Conservation (phyloP, 1,140 invertebrate species). For the Aphis gossypii region DNA sequence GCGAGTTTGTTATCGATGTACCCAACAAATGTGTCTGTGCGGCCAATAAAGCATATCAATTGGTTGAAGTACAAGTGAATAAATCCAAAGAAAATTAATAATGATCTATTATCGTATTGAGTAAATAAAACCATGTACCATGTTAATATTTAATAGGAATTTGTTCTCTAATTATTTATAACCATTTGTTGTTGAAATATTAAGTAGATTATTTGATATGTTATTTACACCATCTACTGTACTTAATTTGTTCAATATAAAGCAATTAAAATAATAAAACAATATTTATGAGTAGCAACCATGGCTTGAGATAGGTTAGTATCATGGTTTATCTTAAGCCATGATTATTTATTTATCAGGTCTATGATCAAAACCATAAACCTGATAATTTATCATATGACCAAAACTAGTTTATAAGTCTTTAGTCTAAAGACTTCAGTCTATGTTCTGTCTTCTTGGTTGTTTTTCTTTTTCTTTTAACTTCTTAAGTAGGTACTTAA, state of each 20-base stretch:
- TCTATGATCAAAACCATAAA: too few species aligned
- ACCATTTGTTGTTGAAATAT: not conserved
- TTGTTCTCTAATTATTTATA: not conserved
- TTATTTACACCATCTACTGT: too few species aligned
- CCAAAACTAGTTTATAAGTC: too few species aligned
- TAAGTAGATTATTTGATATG: not conserved
- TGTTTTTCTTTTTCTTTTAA: too few species aligned
- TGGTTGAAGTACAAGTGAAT: constrained; percentile 43
- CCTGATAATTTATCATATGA: too few species aligned
- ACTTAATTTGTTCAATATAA: not conserved
- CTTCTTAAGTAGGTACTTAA: too few species aligned
- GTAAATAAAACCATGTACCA: not conserved
- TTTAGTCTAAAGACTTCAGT: too few species aligned
- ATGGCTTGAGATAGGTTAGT: too few species aligned
- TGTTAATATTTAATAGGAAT: not conserved
- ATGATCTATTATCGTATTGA: not conserved
- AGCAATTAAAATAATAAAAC: not conserved
- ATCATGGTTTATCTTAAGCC: too few species aligned
- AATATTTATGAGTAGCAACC: not conserved
- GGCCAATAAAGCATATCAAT: constrained; percentile 39
- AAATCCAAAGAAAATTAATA: constrained; percentile 38
- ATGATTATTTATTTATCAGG: too few species aligned
- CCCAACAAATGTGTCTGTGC: constrained; percentile 40
- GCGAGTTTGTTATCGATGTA: constrained; percentile 45
- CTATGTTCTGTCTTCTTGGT: too few species aligned